Evolutionary conservation across 2,113 vertebrate species (phyloP).

Genomic region (Gallinago undulata): DNA sequence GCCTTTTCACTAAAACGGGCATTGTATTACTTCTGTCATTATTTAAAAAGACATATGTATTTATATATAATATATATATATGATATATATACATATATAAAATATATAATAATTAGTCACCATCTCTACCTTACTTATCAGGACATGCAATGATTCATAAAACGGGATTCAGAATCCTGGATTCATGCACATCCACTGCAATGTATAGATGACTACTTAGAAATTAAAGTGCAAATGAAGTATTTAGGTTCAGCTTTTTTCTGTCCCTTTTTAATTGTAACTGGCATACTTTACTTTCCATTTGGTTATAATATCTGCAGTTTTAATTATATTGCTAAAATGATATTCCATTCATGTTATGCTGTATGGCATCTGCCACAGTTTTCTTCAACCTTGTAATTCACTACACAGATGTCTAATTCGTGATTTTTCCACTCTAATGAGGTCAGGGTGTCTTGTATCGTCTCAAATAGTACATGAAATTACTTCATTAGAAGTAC

Average conservation of each 20-base stretch:
- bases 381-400: neutral
- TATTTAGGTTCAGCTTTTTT: neutral
- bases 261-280: neutral
- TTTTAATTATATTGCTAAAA: neutral
- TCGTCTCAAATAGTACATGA: neutral
- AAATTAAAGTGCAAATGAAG: neutral
- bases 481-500: neutral
- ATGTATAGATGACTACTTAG: neutral
- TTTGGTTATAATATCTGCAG: neutral
- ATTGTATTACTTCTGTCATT: neutral
- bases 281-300: neutral
- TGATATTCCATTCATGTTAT: neutral
- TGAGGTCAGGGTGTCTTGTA: neutral
- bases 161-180: neutral
- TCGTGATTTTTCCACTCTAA: neutral
- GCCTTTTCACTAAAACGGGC: neutral
- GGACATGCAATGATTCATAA: neutral
- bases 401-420: neutral
- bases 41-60: neutral
- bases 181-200: neutral
- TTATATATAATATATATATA: neutral
- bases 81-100: no score
- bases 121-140: neutral
- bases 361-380: neutral
- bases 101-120: neutral